These are phyloP conservation scores for Aethes cnicana DNA, from an alignment of 2,888 invertebrate species.

Conservation along the genomic window DNA sequence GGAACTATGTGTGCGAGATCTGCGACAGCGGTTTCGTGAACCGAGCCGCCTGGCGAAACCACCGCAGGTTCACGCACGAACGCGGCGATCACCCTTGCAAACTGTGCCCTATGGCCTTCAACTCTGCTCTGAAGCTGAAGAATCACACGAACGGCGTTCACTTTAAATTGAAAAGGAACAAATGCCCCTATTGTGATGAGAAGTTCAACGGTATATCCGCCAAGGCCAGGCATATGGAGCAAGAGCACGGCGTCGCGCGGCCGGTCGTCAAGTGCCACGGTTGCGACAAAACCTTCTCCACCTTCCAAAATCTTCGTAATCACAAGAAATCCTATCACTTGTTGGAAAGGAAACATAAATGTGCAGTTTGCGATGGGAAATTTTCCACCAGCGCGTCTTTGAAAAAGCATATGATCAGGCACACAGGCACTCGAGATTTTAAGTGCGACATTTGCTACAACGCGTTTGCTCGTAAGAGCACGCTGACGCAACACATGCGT, in stretches of 20 bases:
- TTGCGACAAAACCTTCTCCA: constrained; percentile 50
- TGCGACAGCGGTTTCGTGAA: constrained; percentile 49
- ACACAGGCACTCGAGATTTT: constrained; percentile 52
- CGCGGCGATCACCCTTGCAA: constrained; percentile 40
- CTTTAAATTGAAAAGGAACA: constrained; percentile 42
- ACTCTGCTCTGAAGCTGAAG: constrained; percentile 45
- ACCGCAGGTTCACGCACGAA: constrained; percentile 35
- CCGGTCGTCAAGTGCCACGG: constrained; percentile 11
- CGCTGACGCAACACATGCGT: constrained; percentile 46
- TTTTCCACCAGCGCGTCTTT: constrained; percentile 51
- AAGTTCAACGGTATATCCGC: constrained; percentile 39
- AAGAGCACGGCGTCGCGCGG: constrained; percentile 32
- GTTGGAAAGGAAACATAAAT: constrained; percentile 34
- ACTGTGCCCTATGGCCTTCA: constrained; percentile 48
- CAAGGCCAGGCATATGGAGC: constrained; percentile 41
- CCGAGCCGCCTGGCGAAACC: constrained; percentile 36
- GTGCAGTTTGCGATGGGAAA: constrained; percentile 36
- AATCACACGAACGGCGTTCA: constrained; percentile 48
- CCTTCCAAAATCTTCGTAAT: constrained; percentile 48
- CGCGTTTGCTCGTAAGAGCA: constrained; percentile 42
- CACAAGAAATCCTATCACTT: constrained; percentile 42
- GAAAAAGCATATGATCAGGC: constrained; percentile 61
- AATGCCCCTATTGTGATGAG: constrained; percentile 53
- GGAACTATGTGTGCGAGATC: constrained; percentile 45
- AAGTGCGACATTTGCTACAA: constrained; percentile 61